Evolutionary conservation across 2,888 invertebrate species (phyloP).

Genomic region (Heteromyza rotundicornis): DNA sequence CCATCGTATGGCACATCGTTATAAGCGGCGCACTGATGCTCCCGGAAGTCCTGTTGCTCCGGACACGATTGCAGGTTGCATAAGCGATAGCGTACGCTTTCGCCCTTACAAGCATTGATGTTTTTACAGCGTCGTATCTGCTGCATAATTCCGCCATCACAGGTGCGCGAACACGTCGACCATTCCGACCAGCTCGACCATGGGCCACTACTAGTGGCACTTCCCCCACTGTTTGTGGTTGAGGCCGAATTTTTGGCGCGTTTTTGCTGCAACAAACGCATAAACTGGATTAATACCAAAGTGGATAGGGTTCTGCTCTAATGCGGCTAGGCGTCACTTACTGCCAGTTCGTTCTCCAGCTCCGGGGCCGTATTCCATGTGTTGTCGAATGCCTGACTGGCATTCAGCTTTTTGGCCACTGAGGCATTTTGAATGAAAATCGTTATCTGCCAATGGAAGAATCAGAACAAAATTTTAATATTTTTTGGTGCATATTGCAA

Average conservation of each 20-base stretch:
- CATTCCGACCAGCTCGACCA: conserved; percentile 93
- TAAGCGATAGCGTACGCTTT: conserved; percentile 84
- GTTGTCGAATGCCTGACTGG: conserved; percentile 61
- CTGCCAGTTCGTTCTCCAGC: conserved; percentile 62
- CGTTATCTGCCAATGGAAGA: too few relatives aligned
- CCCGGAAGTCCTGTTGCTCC: conserved; percentile 78
- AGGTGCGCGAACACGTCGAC: conserved; percentile 89
- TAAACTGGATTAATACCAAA: conserved; percentile 42
- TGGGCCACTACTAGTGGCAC: too few relatives aligned
- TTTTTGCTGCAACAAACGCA: conserved; percentile 61
- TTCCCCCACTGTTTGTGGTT: conserved; percentile 48
- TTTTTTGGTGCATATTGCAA: too few relatives aligned
- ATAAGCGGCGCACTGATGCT: conserved; percentile 86
- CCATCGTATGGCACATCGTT: conserved; percentile 84
- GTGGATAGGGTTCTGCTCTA: too few relatives aligned
- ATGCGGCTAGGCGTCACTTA: too few relatives aligned
- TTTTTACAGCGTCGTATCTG: conserved; percentile 84
- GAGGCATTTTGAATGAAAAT: conserved; percentile 48
- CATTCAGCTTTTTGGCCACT: conserved; percentile 57
- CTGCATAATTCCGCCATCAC: conserved; percentile 89
- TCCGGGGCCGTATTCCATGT: conserved; percentile 62
- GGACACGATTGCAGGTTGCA: conserved; percentile 94
- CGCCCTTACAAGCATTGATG: conserved; percentile 79
- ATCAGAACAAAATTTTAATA: too few relatives aligned
- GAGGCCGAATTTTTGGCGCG: conserved; percentile 56